Base-by-base conservation (phyloP, 2,888 invertebrate species). In the Isotomurus palustris region DNA sequence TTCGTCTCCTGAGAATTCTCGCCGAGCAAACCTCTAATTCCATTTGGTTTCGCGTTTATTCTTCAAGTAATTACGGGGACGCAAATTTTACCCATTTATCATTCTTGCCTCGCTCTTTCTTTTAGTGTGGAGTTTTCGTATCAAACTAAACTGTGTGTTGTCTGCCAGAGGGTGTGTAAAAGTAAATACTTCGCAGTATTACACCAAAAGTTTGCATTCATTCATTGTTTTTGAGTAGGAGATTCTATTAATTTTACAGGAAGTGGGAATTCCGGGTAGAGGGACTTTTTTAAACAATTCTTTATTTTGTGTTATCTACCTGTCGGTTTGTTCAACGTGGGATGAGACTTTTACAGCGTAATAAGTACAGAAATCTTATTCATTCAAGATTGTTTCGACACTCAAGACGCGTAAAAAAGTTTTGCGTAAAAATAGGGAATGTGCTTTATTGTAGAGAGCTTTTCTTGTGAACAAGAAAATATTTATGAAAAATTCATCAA, bases 401-500 rank as follows among this genome's bases (percentile, higher is more conserved):
- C n/a, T n/a, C n/a, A n/a, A n/a, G n/a, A n/a, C n/a, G n/a, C n/a
- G n/a, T n/a, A n/a, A n/a, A n/a, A n/a, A n/a, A n/a, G n/a, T n/a
- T n/a, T n/a, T 35, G 35, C 3, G 22, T 36, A 36, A 28, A 28
- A n/a, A 28, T 19, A 47, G 25, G n/a, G n/a, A n/a, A n/a, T n/a
- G n/a, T n/a, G n/a, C n/a, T n/a, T n/a, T n/a, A n/a, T n/a, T 5
- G 38, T 38, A 32, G 38, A 38, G 14, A 4, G 6, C 38, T 8
- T 14, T 19, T 5, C n/a, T n/a, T n/a, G n/a, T n/a, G n/a, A n/a
- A n/a, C n/a, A n/a, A n/a, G 29, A 49, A 49, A 49, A 49, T 35
- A 49, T 49, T 29, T 49, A 49, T 49, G 35, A 49, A 49, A 49
- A 35, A 49, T 49, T 49, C 48, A 49, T 29, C 12, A 19, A 35